Percentiles rank a stretch among this genome's conserved stretches.
Conservation (phyloP, 1,140 invertebrate genomes). For the Papilio xuthus region DNA sequence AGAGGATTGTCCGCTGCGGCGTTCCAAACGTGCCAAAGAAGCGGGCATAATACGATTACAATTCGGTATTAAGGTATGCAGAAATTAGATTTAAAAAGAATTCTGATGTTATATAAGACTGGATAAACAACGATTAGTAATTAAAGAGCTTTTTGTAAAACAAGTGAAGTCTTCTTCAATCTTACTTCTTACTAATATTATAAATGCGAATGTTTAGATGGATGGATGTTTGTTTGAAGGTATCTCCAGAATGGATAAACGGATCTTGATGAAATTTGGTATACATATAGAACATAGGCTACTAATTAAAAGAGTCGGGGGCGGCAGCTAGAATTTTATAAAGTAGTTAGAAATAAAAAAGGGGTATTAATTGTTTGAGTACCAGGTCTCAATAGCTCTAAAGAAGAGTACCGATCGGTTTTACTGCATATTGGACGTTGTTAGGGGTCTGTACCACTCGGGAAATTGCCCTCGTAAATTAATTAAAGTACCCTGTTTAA, state of each 20-base stretch:
- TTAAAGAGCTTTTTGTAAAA: too few species aligned
- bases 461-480: conserved; percentile 11
- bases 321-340: too few species aligned
- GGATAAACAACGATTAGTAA: too few species aligned
- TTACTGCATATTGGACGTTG: conserved; percentile 18
- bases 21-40: neutral
- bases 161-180: too few species aligned
- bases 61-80: neutral
- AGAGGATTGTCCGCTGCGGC: neutral
- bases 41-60: neutral
- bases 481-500: conserved; percentile 15
- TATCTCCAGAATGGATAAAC: too few species aligned
- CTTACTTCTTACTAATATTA: too few species aligned
- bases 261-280: too few species aligned
- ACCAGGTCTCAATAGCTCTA: conserved; percentile 2
- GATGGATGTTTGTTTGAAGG: too few species aligned
- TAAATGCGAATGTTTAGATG: too few species aligned
- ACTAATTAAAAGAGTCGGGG: too few species aligned
- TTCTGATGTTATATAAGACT: neutral
- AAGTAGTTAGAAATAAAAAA: conserved; percentile 6
- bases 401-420: conserved; percentile 5
- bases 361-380: neutral
- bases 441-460: neutral
- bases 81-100: neutral
- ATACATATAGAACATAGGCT: too few species aligned